These are phyloP conservation scores for Polietes domitor DNA, from an alignment of 2,888 invertebrate genomes.

Conservation along the genomic window DNA sequence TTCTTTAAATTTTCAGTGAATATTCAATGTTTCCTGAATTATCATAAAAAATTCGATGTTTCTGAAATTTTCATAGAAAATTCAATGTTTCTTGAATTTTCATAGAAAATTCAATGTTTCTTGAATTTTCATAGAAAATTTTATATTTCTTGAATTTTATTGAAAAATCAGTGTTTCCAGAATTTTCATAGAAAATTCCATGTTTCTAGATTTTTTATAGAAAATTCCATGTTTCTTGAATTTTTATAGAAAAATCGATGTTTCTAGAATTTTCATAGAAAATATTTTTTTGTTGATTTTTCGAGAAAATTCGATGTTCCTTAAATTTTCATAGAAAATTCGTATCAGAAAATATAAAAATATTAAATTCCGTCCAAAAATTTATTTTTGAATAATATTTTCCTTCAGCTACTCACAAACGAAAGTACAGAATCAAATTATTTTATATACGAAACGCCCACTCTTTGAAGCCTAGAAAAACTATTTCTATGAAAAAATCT, in stretches of 20 bases:
- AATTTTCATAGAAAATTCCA: background rate
- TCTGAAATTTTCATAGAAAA: background rate
- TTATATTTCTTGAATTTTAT: background rate
- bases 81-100: background rate
- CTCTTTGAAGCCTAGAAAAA: no score
- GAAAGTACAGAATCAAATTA: no score
- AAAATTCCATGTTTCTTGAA: background rate
- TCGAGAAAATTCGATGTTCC: background rate
- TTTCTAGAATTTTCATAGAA: background rate
- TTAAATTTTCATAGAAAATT: background rate
- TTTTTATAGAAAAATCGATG: background rate
- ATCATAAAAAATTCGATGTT: background rate
- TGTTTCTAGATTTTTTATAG: background rate
- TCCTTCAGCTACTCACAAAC: no score
- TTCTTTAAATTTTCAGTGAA: background rate
- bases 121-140: background rate
- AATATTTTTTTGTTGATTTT: background rate
- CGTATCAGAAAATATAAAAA: no score
- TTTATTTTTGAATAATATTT: no score
- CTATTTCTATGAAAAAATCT: no score
- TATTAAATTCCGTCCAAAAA: no score
- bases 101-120: background rate
- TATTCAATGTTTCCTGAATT: background rate
- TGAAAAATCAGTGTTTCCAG: background rate
- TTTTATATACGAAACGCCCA: no score